A percentile compares a stretch with the other conserved stretches of the same genome.
phyloP scores from a whole-genome alignment of 2,797 vertebrate genomes.

The Mormyrops attenuatus region DNA sequence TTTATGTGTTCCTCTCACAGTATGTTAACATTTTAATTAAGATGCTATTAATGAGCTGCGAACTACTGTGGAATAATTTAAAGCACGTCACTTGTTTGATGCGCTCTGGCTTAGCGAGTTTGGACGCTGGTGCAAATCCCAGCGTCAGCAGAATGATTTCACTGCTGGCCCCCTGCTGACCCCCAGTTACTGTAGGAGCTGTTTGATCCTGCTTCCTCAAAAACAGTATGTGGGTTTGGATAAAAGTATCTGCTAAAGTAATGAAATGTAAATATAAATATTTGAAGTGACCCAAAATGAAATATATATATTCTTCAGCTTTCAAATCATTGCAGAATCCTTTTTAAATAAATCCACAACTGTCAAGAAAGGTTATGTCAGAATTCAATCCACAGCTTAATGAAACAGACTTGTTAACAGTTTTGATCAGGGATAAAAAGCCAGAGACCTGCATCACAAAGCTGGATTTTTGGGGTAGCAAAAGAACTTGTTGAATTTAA shows the following conservation, averaged over 20 bases:
- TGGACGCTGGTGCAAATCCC: not conserved
- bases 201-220: not conserved
- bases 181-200: not conserved
- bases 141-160: not conserved
- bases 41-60: not conserved
- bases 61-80: not conserved
- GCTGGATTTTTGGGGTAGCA: not conserved
- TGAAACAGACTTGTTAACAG: not conserved
- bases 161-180: not conserved
- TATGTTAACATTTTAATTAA: not conserved
- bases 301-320: not conserved
- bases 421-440: not conserved
- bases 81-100: not conserved
- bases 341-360: not conserved
- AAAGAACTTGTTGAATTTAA: not conserved
- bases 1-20: not conserved
- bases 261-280: not conserved
- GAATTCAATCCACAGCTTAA: not conserved
- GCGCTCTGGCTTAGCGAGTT: not conserved
- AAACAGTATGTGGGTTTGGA: not conserved
- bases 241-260: not conserved
- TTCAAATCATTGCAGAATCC: not conserved
- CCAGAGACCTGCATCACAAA: not conserved
- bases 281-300: not conserved
- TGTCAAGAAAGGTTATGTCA: not conserved